Conservation (phyloP, 2,888 invertebrate species). For the Acanthococcus lagerstroemiae region DNA sequence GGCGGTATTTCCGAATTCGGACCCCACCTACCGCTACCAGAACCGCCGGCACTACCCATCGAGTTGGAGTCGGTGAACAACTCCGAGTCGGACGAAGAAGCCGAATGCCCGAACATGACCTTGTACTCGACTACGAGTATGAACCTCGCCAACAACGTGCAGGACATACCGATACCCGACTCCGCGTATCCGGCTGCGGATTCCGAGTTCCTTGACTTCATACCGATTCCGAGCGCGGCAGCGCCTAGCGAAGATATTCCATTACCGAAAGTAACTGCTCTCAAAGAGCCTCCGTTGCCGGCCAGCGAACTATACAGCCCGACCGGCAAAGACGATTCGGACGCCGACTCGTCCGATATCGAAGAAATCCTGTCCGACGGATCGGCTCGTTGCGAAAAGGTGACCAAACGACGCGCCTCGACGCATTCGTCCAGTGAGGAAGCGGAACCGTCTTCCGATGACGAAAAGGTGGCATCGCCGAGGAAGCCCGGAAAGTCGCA, state of each 20-base stretch:
- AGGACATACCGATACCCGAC: constrained; percentile 14
- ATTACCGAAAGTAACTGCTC: not conserved
- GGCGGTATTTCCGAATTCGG: constrained; percentile 14
- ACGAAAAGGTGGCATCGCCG: not conserved
- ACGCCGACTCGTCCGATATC: not conserved
- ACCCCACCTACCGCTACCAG: constrained; percentile 34
- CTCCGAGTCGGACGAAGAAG: constrained; percentile 46
- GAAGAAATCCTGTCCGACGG: too few relatives aligned
- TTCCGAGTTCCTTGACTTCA: constrained; percentile 3
- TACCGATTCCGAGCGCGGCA: constrained; percentile 13
- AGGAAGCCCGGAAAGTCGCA: not conserved
- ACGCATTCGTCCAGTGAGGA: not conserved
- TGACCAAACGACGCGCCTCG: not conserved
- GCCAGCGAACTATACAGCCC: constrained; percentile 11
- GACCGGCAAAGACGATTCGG: not conserved
- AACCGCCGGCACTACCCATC: constrained; percentile 41
- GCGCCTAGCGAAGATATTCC: not conserved
- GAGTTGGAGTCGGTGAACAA: constrained; percentile 9
- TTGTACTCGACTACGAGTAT: constrained; percentile 74
- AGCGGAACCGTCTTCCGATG: not conserved
- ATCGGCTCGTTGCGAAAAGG: too few relatives aligned
- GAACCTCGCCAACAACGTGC: constrained; percentile 48
- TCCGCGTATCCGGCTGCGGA: not conserved
- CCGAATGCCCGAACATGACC: constrained; percentile 69
- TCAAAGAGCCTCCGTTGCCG: not conserved